Evolutionary conservation across 2,888 invertebrate genomes (phyloP).

Genomic region (Phaonia tiefii): DNA sequence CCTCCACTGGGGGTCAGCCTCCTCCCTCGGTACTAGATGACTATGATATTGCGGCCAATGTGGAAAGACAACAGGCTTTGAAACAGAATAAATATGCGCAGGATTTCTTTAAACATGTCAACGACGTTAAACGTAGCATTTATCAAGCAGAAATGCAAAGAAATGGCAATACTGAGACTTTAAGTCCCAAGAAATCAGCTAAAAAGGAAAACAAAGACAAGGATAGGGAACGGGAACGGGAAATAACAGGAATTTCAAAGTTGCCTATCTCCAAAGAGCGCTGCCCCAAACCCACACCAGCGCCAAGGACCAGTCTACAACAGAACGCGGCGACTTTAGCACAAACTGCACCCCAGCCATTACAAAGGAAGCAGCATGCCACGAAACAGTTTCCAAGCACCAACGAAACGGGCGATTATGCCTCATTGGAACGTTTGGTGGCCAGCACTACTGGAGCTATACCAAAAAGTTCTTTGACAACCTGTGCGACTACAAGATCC

Average conservation of each 20-base stretch:
- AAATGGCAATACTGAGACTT: slow-evolving; percentile 69
- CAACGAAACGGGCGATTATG: slow-evolving; percentile 72
- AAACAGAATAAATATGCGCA: slow-evolving; percentile 80
- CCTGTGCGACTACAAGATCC: slow-evolving; percentile 24
- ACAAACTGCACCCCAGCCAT: slow-evolving; percentile 61
- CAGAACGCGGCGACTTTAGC: slow-evolving; percentile 49
- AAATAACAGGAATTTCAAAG: slow-evolving; percentile 69
- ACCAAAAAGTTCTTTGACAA: slow-evolving; percentile 71
- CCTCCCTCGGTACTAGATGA: slow-evolving; percentile 59
- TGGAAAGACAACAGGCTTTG: slow-evolving; percentile 73
- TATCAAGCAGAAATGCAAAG: slow-evolving; percentile 79
- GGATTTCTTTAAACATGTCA: slow-evolving; percentile 80
- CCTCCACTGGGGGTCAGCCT: slow-evolving; percentile 69
- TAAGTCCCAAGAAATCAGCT: slow-evolving; percentile 50
- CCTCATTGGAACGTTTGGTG: slow-evolving; percentile 76
- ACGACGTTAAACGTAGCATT: slow-evolving; percentile 80
- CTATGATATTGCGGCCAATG: slow-evolving; percentile 38
- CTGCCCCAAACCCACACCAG: slow-evolving; percentile 73
- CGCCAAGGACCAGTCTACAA: slow-evolving; percentile 74
- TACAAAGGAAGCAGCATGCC: slow-evolving; percentile 61
- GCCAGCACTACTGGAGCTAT: slow-evolving; percentile 78
- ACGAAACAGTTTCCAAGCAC: slow-evolving; percentile 62
- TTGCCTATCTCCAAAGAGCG: slow-evolving; percentile 77
- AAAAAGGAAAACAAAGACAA: slow-evolving; percentile 58
- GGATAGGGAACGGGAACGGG: slow-evolving; percentile 40